Base-by-base conservation (phyloP, 2,113 vertebrate species). In the Pygoscelis adeliae region DNA sequence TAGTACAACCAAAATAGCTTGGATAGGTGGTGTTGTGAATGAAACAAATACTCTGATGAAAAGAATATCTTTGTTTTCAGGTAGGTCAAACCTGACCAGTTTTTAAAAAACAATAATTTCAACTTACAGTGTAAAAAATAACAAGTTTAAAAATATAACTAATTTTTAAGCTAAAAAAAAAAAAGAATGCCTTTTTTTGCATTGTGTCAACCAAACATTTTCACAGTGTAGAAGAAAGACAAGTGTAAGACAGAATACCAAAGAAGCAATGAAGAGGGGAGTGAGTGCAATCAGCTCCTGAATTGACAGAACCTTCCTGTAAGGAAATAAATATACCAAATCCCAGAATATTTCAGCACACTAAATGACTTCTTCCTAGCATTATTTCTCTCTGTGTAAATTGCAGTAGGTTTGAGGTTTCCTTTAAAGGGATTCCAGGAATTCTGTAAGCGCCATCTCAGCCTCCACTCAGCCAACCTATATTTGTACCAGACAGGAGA, bases 131-230 rank as follows among this genome's bases (percentile, higher is more conserved):
- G 9, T 38, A 8, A 78, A 67, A 53, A 47, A 55, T 10, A 53
- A 1, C 6, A 7, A 19, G 2, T 20, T 59, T 16, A 3, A 56
- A 62, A 70, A 30, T 11, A 13, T 9, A 40, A 9, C 1, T 44
- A 19, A 14, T 67, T 58, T 71, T 79, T 53, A 63, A 78, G 8
- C 1, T 56, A 36, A 63, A 71, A 56, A 32, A 72, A 15, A 0
- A 0, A 14, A 13, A 22, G 5, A 65, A 65, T 10, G 2, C 0
- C 2, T n/a, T 49, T 67, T 67, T 66, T 52, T 0, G 0, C 4
- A 18, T 62, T 46, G 4, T 21, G 15, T 32, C 32, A 36, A 50
- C 4, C 4, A 67, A 63, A 22, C 79, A 46, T 62, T 87, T 91
- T 55, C n/a, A 50, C 8, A 61, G 5, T 11, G 8, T 12, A 47